Evolutionary conservation across 2,888 invertebrate species (phyloP).

Genomic region (Drosophila birchii): DNA sequence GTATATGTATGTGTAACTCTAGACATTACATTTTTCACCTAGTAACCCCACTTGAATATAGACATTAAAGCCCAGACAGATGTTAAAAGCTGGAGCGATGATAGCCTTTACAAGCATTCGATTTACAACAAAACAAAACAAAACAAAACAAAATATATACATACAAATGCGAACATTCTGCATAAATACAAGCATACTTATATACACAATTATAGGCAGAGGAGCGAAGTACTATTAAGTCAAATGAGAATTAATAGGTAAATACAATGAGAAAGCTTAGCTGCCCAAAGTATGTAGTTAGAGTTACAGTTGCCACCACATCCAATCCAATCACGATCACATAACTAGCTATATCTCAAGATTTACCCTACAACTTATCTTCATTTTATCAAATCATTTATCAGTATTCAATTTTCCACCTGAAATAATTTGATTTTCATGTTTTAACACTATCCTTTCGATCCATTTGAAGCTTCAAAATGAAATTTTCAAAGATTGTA

Average conservation of each 20-base stretch:
- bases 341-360: not conserved
- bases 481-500: not conserved
- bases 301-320: slow-evolving; percentile 12
- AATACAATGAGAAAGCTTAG: slow-evolving; percentile 7
- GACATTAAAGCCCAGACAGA: slow-evolving; percentile 10
- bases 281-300: slow-evolving; percentile 14
- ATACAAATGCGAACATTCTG: slow-evolving; percentile 10
- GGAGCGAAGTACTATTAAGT: slow-evolving; percentile 6
- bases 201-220: slow-evolving; percentile 11
- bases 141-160: slow-evolving; percentile 6
- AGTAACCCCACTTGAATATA: slow-evolving; percentile 19
- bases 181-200: slow-evolving; percentile 12
- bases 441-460: not conserved
- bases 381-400: not conserved
- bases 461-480: not conserved
- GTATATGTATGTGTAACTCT: slow-evolving; percentile 31
- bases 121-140: not conserved
- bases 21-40: slow-evolving; percentile 12
- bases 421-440: not conserved
- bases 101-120: slow-evolving; percentile 24
- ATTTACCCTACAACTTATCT: not conserved
- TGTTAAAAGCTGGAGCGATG: slow-evolving; percentile 4
- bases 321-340: slow-evolving; percentile 5
- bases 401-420: not conserved
- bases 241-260: slow-evolving; percentile 21